phyloP scores from a whole-genome alignment of 2,888 invertebrate species.

The Eurytoma adleriae region DNA sequence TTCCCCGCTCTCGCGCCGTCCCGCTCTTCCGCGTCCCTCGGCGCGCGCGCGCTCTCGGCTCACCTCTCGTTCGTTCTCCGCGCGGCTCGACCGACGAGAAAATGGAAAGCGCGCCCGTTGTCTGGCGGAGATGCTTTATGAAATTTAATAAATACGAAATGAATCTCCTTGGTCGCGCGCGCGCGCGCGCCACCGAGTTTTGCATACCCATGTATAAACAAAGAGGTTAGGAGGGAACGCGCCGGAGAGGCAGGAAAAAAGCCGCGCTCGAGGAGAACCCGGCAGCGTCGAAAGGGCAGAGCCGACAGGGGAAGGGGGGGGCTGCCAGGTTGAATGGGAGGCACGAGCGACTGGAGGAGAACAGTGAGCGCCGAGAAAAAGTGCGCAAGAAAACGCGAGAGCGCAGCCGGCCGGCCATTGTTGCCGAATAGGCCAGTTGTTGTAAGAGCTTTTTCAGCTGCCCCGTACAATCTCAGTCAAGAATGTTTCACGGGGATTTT shows the following conservation, averaged over 20 bases:
- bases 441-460: conserved; percentile 51
- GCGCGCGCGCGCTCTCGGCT: background rate
- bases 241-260: background rate
- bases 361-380: conserved; percentile 20
- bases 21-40: conserved; percentile 42
- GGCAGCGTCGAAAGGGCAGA: background rate
- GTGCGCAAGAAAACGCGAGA: conserved; percentile 33
- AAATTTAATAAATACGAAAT: conserved; percentile 75
- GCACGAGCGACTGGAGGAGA: too few species aligned
- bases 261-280: too few species aligned
- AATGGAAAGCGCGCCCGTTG: conserved; percentile 73
- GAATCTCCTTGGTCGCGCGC: conserved; percentile 63
- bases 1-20: conserved; percentile 47
- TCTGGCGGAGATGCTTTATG: conserved; percentile 62
- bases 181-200: conserved; percentile 20
- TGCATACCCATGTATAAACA: conserved; percentile 25
- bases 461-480: conserved; percentile 45
- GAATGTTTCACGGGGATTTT: conserved; percentile 46
- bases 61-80: conserved; percentile 14
- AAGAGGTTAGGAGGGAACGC: conserved; percentile 27
- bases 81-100: conserved; percentile 63
- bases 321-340: too few species aligned
- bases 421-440: conserved; percentile 53
- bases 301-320: too few species aligned
- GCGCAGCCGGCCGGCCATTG: conserved; percentile 36